These are phyloP conservation scores for Drosophila dives DNA, from an alignment of 2,888 invertebrate species.

Conservation along the genomic window DNA sequence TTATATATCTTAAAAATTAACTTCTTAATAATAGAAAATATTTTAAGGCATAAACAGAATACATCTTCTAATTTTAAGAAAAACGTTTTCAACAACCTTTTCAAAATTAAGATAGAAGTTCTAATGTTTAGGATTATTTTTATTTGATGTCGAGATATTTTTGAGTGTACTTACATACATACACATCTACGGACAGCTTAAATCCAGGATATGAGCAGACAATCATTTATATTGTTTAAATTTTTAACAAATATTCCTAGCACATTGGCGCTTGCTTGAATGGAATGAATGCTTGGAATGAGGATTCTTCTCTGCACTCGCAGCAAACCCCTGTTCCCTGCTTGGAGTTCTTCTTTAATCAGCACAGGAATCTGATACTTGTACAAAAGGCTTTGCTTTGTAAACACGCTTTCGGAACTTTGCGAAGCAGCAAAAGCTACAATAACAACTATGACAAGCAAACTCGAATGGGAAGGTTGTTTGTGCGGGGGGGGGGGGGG, in stretches of 20 bases:
- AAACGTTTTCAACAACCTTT: background rate
- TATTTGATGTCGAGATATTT: background rate
- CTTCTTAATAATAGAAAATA: background rate
- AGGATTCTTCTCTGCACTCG: slow-evolving; percentile 16
- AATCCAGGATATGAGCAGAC: slow-evolving; percentile 64
- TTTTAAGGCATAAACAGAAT: background rate
- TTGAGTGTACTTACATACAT: slow-evolving; percentile 8
- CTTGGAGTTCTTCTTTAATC: slow-evolving; percentile 67
- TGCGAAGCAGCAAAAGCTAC: slow-evolving; percentile 59
- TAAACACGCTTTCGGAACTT: slow-evolving; percentile 81
- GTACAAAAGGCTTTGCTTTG: slow-evolving; percentile 80
- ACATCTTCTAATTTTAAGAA: background rate
- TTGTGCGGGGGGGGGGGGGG: background rate
- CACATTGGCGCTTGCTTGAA: slow-evolving; percentile 13
- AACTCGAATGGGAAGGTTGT: slow-evolving; percentile 1
- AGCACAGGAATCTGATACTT: slow-evolving; percentile 80
- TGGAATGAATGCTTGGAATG: slow-evolving; percentile 29
- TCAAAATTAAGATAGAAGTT: background rate
- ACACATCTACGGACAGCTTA: slow-evolving; percentile 26
- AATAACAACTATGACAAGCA: slow-evolving; percentile 56
- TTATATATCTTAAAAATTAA: background rate
- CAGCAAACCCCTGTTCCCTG: slow-evolving; percentile 10
- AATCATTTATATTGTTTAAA: slow-evolving; percentile 77
- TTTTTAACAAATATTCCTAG: slow-evolving; percentile 73
- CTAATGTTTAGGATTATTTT: background rate